These are phyloP conservation scores for Macrophya alboannulata DNA, from an alignment of 2,888 invertebrate species.

Conservation along the genomic window DNA sequence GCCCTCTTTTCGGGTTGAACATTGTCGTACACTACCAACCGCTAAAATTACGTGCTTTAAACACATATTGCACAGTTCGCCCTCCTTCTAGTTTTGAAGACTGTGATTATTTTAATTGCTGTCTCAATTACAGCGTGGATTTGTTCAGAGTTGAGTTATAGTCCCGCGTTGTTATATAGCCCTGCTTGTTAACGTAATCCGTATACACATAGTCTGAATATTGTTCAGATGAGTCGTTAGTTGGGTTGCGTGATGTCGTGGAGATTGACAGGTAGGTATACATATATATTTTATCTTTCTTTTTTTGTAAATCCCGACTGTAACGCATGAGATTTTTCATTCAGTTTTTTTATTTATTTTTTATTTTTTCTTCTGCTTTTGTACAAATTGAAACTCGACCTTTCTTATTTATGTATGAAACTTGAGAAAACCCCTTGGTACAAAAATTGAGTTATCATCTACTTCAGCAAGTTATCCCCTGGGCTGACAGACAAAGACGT, in stretches of 20 bases:
- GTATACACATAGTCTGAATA: constrained; percentile 18
- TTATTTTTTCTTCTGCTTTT: neutral
- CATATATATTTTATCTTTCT: neutral
- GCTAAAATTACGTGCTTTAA: constrained; percentile 67
- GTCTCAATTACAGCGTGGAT: constrained; percentile 53
- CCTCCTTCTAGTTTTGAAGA: constrained; percentile 52
- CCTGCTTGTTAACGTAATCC: constrained; percentile 1
- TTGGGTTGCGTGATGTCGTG: neutral
- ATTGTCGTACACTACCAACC: constrained; percentile 54
- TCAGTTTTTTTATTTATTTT: neutral
- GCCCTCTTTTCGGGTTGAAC: constrained; percentile 67
- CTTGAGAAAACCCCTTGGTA: constrained; percentile 25
- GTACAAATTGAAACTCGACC: constrained; percentile 30
- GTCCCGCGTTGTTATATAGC: neutral
- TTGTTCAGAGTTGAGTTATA: constrained; percentile 28
- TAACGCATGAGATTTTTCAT: neutral
- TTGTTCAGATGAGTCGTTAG: constrained; percentile 30
- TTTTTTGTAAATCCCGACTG: neutral
- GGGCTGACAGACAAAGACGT: constrained; percentile 38
- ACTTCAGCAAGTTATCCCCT: constrained; percentile 42
- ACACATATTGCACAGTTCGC: constrained; percentile 58
- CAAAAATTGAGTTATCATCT: constrained; percentile 51
- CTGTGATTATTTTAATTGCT: constrained; percentile 55
- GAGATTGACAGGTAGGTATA: neutral
- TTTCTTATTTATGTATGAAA: constrained; percentile 38